Conservation (phyloP, 2,113 vertebrate genomes). For the Xiphias gladius region DNA sequence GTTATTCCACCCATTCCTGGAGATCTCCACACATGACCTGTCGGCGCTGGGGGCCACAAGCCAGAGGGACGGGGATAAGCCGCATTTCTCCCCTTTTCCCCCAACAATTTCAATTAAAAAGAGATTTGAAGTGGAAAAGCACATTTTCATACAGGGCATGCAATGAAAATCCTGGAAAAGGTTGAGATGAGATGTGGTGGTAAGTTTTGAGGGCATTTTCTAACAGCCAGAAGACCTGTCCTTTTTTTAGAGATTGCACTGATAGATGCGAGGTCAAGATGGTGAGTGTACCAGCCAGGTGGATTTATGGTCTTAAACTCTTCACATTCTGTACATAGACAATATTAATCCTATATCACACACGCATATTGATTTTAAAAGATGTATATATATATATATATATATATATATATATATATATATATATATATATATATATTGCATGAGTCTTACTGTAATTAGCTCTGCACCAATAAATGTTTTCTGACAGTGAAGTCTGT, state of each 20-base stretch:
- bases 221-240: neutral
- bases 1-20: constrained; percentile 76
- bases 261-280: neutral
- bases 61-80: constrained; percentile 75
- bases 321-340: neutral
- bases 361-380: neutral
- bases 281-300: neutral
- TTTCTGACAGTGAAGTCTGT: neutral
- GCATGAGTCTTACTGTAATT: neutral
- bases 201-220: constrained; percentile 22
- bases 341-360: neutral
- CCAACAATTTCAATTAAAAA: constrained; percentile 83
- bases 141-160: constrained; percentile 66
- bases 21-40: constrained; percentile 78
- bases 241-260: neutral
- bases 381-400: no score
- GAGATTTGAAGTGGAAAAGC: constrained; percentile 83
- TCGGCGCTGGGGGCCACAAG: constrained; percentile 53
- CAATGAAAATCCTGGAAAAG: constrained; percentile 39
- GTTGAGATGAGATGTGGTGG: constrained; percentile 32
- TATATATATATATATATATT: neutral
- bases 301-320: neutral
- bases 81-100: constrained; percentile 66
- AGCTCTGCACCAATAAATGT: neutral
- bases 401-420: no score